phyloP scores from a whole-genome alignment of 2,888 invertebrate species.

The Mystacides longicornis region DNA sequence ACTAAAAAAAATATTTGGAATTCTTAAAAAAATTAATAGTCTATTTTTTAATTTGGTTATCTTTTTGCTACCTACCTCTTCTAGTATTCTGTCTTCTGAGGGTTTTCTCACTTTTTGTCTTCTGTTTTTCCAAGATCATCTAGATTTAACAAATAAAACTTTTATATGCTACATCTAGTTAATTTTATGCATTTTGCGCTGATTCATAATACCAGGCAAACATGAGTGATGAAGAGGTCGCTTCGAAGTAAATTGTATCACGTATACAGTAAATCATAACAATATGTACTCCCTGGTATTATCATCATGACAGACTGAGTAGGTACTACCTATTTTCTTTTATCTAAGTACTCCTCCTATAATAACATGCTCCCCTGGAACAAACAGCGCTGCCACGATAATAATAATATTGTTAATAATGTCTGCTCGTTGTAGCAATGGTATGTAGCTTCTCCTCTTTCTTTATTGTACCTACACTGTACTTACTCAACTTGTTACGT shows the following conservation, averaged over 20 bases:
- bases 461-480: no score
- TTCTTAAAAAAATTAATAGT: no score
- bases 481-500: no score
- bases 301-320: background rate
- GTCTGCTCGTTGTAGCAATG: no score
- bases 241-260: conserved; percentile 17
- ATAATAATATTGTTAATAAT: background rate
- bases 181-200: background rate
- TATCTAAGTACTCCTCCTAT: background rate
- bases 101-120: no score
- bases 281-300: background rate
- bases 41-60: no score
- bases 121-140: no score
- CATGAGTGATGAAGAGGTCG: conserved; percentile 2
- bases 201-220: conserved; percentile 4
- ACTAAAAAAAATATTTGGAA: no score
- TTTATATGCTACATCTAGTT: background rate
- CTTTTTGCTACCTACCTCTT: no score
- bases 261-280: conserved; percentile 10
- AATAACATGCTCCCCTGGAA: background rate
- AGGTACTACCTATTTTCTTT: background rate
- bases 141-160: no score
- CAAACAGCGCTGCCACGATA: background rate
- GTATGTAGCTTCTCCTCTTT: no score
- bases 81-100: no score